Evolutionary conservation across 2,797 vertebrate genomes (phyloP), one percentile per base, ranked within the genome.

Genomic region (Alca torda): DNA sequence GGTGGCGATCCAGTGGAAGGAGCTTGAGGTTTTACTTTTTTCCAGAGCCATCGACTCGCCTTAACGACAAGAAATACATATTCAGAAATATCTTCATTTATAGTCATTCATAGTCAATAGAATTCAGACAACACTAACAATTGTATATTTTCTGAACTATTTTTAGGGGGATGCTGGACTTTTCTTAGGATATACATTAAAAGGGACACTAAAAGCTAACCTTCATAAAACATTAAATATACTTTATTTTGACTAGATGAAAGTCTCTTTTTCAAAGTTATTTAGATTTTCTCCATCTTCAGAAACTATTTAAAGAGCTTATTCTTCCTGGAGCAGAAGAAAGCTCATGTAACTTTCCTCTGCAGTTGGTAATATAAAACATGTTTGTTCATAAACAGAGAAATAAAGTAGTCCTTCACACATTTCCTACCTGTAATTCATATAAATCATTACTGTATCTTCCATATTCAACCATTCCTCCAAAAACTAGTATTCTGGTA

Each of bases 41-140:
- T 99, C 99, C 99, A 99, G 67, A 99, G 97, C 99, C 99, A 99
- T 61, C 99, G 99, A 97, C 99, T 99, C 74, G 99, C 99, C 99
- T 99, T 95, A 79, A 96, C 80, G 61, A 97, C 67, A 95, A 84
- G 73, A 97, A 57, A 96, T 24, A 76, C 3, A 90, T 46, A 57
- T 78, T 94, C 69, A 93, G 69, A 89, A 87, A 84, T 48, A 57
- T n/a, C 18, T 89, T 70, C 11, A 90, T 30, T 76, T 73, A 23
- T 9, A 83, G 33, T 39, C 1, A 2, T 50, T 85, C 28, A 65
- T 0, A 64, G 28, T 48, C 51, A 73, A 56, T 0, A 76, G 31
- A 90, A 86, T 59, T 59, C 4, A 80, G 51, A 13, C 20, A 50
- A 60, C 12, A 64, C 19, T 39, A 83, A 60, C 30, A 59, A 7